Percentiles rank a stretch among this genome's conserved stretches.
Evolutionary conservation across 2,888 invertebrate genomes (phyloP).

Genomic region (Brachypalpus laphriformis): DNA sequence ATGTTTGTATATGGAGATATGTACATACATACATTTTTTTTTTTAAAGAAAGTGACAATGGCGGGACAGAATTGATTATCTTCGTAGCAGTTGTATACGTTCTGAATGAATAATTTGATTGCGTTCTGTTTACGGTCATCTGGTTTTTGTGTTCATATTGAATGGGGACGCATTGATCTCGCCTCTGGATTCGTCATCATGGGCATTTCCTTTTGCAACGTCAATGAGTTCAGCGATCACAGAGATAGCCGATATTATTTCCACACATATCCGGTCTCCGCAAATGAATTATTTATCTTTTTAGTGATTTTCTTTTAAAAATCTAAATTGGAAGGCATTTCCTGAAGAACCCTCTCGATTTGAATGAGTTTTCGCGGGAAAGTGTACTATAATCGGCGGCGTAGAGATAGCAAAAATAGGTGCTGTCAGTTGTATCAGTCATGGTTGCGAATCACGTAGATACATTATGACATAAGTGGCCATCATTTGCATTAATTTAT

Average conservation of each 20-base stretch:
- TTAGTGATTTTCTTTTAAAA: background rate
- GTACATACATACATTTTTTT: background rate
- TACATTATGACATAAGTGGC: background rate
- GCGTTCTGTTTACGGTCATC: slow-evolving; percentile 9
- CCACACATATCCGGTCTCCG: slow-evolving; percentile 5
- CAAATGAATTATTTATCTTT: background rate
- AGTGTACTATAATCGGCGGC: background rate
- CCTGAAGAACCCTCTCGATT: background rate
- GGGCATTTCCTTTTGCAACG: slow-evolving; percentile 10
- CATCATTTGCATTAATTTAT: background rate
- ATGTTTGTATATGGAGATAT: background rate
- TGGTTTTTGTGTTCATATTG: background rate
- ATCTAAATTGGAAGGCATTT: background rate
- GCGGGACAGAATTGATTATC: background rate
- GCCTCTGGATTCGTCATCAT: background rate
- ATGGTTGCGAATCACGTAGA: background rate
- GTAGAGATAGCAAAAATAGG: background rate
- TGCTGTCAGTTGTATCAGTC: background rate
- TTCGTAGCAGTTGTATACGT: background rate
- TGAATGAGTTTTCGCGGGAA: background rate
- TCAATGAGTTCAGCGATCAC: slow-evolving; percentile 27
- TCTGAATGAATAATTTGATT: slow-evolving; percentile 21
- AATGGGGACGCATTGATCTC: slow-evolving; percentile 9
- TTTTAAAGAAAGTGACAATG: slow-evolving; percentile 5
- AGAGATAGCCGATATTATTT: background rate